Evolutionary conservation across 2,888 invertebrate species (phyloP).

Genomic region (Eilema sororculum): DNA sequence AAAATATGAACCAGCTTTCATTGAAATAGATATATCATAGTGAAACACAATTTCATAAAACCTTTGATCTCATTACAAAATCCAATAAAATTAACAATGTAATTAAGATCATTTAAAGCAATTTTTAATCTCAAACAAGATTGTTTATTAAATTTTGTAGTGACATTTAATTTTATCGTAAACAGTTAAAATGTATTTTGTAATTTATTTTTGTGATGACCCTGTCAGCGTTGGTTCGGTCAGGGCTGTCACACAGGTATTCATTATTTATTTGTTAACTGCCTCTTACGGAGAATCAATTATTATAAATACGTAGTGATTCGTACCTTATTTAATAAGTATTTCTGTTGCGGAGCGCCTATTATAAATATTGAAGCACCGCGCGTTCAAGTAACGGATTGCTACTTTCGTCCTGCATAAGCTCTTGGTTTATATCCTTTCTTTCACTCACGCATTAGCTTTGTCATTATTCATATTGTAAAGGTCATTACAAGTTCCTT

Average conservation of each 20-base stretch:
- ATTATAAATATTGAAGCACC: no score
- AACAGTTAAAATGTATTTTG: neutral
- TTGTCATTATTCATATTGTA: no score
- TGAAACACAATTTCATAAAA: neutral
- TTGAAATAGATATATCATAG: neutral
- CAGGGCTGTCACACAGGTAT: neutral
- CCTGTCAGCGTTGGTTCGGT: neutral
- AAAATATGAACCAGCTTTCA: neutral
- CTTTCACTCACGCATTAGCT: no score
- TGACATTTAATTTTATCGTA: neutral
- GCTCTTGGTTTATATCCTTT: no score
- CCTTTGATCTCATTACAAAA: conserved; percentile 1
- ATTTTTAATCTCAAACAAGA: neutral
- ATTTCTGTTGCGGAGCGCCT: no score
- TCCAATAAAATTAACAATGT: neutral
- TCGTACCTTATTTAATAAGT: no score
- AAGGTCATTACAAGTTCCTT: no score
- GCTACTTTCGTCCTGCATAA: no score
- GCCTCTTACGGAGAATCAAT: neutral
- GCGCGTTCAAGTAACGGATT: no score
- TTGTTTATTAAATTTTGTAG: neutral
- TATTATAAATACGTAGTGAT: no score
- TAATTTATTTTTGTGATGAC: no score
- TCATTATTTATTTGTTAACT: neutral
- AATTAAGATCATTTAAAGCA: neutral